Base-by-base conservation (phyloP, 2,113 vertebrate genomes). In the Prolemur simus region DNA sequence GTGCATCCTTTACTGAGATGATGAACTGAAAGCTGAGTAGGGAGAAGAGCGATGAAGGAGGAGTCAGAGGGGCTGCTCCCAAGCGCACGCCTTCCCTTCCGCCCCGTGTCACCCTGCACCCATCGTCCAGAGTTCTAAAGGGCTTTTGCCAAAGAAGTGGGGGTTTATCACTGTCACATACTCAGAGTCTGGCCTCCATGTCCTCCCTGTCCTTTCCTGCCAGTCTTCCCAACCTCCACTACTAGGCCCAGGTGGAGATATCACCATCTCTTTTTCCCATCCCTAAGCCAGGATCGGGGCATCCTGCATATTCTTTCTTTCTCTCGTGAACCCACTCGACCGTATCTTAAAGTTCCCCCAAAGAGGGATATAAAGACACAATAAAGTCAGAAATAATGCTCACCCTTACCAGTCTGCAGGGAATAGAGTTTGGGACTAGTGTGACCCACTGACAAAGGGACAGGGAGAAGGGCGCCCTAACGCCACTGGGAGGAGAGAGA, bases 101-200 rank as follows among this genome's bases (percentile, higher is more conserved):
- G 6, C 37, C 0, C 14, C 1, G 54, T 37, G 3, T 11, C 37
- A 34, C 14, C 8, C 39, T 20, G 3, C 18, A 82, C 20, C 54
- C 21, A 5, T 32, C 2, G 8, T 6, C 34, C 27, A 34, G 56
- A 27, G 39, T 1, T 64, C 49, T 27, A 2, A 3, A 0, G 8
- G n/a, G 20, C 49, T 25, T 23, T 84, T 39, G 37, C 21, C 9
- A 45, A 73, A 85, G 37, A 84, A 1, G 1, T 4, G 39, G 25
- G 52, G 12, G 25, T 7, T 25, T 52, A n/a, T 29, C 81, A n/a
- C 8, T 29, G 17, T 15, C 18, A 14, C 32, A 54, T 2, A 29
- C 1, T 76, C 90, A 14, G 37, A 37, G 60, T 42, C 77, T 64
- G 27, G 20, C 29, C 66, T 77, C 45, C 18, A 0, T 3, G 17